Conservation (phyloP, 1,140 invertebrate genomes). For the Drosophila teissieri region DNA sequence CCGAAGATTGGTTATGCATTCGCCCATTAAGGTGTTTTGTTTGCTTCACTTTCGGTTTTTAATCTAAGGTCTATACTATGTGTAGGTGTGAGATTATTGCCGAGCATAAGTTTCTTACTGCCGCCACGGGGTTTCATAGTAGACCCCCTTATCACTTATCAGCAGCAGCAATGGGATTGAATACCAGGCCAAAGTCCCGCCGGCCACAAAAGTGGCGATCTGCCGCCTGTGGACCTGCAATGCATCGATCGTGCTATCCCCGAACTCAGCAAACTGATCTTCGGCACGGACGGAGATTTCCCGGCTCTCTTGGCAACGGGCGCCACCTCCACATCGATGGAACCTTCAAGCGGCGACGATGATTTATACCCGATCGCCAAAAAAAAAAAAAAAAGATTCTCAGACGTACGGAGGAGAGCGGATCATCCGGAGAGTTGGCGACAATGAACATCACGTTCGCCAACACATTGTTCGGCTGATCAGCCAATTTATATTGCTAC, state of each 20-base stretch:
- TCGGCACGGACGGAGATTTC: slow-evolving; percentile 1
- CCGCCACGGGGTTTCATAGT: slow-evolving; percentile 65
- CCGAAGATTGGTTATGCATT: slow-evolving; percentile 59
- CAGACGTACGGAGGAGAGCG: slow-evolving; percentile 15
- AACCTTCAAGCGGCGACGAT: slow-evolving; percentile 40
- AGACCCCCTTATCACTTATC: slow-evolving; percentile 49
- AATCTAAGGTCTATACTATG: slow-evolving; percentile 50
- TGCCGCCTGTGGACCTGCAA: slow-evolving; percentile 4
- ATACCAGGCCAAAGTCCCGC: slow-evolving; percentile 42
- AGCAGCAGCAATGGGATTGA: slow-evolving; percentile 69
- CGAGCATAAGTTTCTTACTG: slow-evolving; percentile 53
- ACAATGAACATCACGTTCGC: slow-evolving; percentile 35
- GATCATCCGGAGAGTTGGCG: slow-evolving; percentile 27
- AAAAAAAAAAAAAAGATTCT: slow-evolving; percentile 19
- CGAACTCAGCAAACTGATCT: neutral
- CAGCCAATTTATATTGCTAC: slow-evolving; percentile 27
- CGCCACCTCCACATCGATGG: slow-evolving; percentile 1
- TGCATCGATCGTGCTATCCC: slow-evolving; percentile 14
- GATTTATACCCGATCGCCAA: slow-evolving; percentile 62
- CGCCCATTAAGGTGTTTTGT: slow-evolving; percentile 56
- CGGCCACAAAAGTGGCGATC: slow-evolving; percentile 21
- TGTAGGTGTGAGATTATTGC: slow-evolving; percentile 74
- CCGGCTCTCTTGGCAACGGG: slow-evolving; percentile 43
- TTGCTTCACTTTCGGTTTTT: slow-evolving; percentile 73
- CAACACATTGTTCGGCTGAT: slow-evolving; percentile 16